Evolutionary conservation across 2,888 invertebrate genomes (phyloP), one percentile per base, ranked within the genome.

Genomic region (Diarsia mendica): DNA sequence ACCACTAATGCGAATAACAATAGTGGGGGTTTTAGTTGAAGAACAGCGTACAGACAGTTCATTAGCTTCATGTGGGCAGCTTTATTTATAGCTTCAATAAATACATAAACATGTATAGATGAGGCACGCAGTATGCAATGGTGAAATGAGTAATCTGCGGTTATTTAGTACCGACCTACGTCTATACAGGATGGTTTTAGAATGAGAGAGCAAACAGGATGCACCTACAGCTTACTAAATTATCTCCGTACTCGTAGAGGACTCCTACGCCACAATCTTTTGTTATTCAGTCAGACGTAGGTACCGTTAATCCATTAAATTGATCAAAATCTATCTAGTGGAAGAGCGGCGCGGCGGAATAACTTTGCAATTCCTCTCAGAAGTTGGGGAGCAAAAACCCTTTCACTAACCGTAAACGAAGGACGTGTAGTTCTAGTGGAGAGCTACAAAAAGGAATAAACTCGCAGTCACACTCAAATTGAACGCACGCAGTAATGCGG

Each of bases 401-500:
- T 85, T 76, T 82, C 64, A 81, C 77, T 67, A 73, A 79, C 75
- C 75, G 67, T 79, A 68, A 78, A 82, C 75, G 80, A 79, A 79
- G 80, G 46, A 79, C 74, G 73, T 78, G 72, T 69, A 77, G 66
- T 83, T 75, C 53, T 63, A 84, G 81, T 66, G 71, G 70, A 77
- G 82, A 84, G 68, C 79, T 80, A 85, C 88, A 90, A 92, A 92
- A 92, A 92, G 75, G 84, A 85, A 86, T 86, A 84, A 89, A 88
- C 90, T 88, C 90, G 91, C 88, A 91, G 91, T 91, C 91, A 92
- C 90, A 93, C 91, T 91, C 86, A 91, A 92, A 94, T 91, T 91
- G 92, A 93, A 92, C 91, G 91, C 91, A 92, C 91, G 89, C 75
- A 91, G 90, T 90, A 91, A 90, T 90, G 91, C 90, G 92, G 91